Conservation (phyloP, 2,888 invertebrate genomes). For the Parochlus steinenii region DNA sequence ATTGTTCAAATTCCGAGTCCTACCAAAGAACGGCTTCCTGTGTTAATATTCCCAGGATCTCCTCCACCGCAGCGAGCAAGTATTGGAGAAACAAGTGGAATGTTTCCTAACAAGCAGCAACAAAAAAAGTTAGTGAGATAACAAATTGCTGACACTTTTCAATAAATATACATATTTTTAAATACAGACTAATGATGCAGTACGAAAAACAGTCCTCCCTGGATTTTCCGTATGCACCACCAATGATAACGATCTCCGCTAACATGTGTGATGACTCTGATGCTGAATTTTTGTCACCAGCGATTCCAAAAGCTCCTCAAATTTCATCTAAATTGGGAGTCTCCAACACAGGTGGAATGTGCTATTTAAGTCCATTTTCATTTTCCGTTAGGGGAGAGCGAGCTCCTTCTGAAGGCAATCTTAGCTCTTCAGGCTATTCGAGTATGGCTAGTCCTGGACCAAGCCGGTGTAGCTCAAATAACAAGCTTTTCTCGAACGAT, state of each 20-base stretch:
- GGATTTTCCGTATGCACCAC: conserved; percentile 45
- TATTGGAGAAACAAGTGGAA: conserved; percentile 26
- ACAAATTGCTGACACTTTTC: too few relatives aligned
- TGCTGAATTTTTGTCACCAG: conserved; percentile 47
- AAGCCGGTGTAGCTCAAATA: conserved; percentile 64
- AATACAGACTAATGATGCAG: conserved; percentile 38
- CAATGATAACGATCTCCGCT: conserved; percentile 56
- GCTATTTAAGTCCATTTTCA: conserved; percentile 62
- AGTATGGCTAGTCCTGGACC: conserved; percentile 75
- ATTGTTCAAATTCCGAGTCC: conserved; percentile 53
- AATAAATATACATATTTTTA: conserved; percentile 2
- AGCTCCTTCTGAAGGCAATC: conserved; percentile 65
- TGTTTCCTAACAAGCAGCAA: conserved; percentile 30
- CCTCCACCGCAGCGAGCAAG: conserved; percentile 37
- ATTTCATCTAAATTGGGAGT: conserved; percentile 25
- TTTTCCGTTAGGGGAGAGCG: conserved; percentile 54
- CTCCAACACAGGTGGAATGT: conserved; percentile 36
- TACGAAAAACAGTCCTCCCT: conserved; percentile 44
- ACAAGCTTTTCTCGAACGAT: conserved; percentile 58
- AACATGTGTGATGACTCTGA: conserved; percentile 67
- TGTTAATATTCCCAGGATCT: conserved; percentile 34
- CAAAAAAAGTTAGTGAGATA: conserved; percentile 30
- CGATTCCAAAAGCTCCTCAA: conserved; percentile 29
- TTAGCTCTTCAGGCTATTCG: conserved; percentile 70
- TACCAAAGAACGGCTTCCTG: conserved; percentile 35